Conservation (phyloP, 1,140 invertebrate genomes). For the Drosophila neocordata region DNA sequence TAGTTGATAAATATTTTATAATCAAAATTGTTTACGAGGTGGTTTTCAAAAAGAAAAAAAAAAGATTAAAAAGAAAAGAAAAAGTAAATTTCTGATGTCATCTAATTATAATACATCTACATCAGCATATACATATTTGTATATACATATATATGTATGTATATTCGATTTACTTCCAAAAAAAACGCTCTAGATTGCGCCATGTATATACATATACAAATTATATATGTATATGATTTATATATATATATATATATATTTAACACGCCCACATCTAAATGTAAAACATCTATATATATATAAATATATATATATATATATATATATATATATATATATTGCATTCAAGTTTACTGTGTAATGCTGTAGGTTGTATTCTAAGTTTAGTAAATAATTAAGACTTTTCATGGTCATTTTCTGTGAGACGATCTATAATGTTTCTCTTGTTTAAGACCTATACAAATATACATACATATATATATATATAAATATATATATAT, state of each 20-base stretch:
- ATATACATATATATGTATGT: too few species aligned
- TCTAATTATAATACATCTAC: neutral
- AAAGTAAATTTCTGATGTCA: slow-evolving; percentile 3
- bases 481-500: too few species aligned
- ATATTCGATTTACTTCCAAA: too few species aligned
- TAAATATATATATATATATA: neutral
- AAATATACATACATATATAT: too few species aligned
- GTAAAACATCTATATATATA: neutral
- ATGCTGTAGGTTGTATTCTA: slow-evolving; percentile 70
- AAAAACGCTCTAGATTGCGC: too few species aligned
- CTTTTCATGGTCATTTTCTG: slow-evolving; percentile 46
- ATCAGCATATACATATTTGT: too few species aligned
- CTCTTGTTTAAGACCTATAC: neutral
- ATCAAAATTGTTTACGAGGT: neutral
- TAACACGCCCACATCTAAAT: neutral
- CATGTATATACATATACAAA: too few species aligned
- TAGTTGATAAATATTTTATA: slow-evolving; percentile 52
- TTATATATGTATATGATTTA: too few species aligned
- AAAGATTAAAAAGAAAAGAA: neutral
- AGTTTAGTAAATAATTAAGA: slow-evolving; percentile 60
- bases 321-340: neutral
- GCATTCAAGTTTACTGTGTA: slow-evolving; percentile 31
- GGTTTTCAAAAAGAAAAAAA: neutral
- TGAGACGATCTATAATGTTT: neutral
- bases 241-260: too few species aligned